These are phyloP conservation scores for Drosophila lutescens DNA, from an alignment of 2,888 invertebrate species.

Conservation along the genomic window DNA sequence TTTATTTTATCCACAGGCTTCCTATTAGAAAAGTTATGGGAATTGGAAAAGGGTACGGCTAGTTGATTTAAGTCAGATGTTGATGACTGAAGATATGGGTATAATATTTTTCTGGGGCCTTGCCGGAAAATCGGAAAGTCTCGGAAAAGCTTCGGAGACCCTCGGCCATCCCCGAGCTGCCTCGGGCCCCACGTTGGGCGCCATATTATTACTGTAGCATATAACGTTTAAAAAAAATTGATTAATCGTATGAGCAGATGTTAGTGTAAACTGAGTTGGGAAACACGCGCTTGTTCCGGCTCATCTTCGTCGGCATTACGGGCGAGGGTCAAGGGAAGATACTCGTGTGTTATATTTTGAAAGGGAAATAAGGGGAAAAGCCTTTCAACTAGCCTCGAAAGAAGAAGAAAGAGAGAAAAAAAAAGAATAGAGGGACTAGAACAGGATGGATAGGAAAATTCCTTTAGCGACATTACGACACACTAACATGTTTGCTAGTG, in stretches of 20 bases:
- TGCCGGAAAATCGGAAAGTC: slow-evolving; percentile 7
- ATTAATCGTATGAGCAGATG: no score
- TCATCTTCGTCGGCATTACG: slow-evolving; percentile 1
- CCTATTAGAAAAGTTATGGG: slow-evolving; percentile 7
- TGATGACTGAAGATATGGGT: slow-evolving; percentile 3
- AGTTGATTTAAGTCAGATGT: no score
- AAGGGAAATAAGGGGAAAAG: neutral
- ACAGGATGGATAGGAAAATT: neutral
- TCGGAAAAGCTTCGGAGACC: slow-evolving; percentile 9
- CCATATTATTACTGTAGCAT: no score
- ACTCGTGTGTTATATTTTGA: neutral
- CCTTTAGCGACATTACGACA: neutral
- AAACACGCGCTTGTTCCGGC: no score
- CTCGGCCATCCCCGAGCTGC: slow-evolving; percentile 7
- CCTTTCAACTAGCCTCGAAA: slow-evolving; percentile 4
- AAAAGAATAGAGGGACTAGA: neutral
- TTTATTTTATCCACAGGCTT: slow-evolving; percentile 8
- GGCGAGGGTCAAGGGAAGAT: no score
- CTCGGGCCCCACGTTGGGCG: slow-evolving; percentile 6
- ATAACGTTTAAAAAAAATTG: no score
- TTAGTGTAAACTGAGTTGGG: no score
- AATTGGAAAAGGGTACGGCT: neutral
- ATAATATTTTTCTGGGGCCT: slow-evolving; percentile 6
- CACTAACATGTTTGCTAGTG: slow-evolving; percentile 5
- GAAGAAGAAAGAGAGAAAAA: neutral